A percentile compares a stretch with the other conserved stretches of the same genome.
phyloP scores from a whole-genome alignment of 53 echinoderm and acorn worm species.

The Actinopyga echinites region DNA sequence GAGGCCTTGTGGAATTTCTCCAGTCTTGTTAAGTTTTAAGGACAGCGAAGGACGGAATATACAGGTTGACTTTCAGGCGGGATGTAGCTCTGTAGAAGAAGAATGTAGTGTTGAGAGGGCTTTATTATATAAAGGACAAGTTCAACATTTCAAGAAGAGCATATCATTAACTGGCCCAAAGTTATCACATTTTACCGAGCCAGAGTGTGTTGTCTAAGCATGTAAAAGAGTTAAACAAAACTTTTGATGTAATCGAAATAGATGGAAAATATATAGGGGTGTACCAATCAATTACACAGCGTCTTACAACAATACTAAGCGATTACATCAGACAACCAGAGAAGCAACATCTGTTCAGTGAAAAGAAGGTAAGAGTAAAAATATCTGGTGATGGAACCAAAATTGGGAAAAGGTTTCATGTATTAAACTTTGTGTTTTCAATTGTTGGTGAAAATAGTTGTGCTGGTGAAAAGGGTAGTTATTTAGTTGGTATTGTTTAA shows the following conservation, averaged over 20 bases:
- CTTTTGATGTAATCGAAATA: not conserved
- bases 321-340: not conserved
- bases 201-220: not conserved
- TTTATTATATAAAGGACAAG: not conserved
- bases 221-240: not conserved
- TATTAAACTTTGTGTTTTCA: conserved; percentile 8
- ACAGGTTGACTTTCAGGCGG: not conserved
- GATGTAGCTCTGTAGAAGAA: not conserved
- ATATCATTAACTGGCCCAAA: conserved; percentile 2
- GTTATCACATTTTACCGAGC: not conserved
- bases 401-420: not conserved
- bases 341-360: not conserved
- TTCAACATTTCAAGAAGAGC: conserved; percentile 4
- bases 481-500: not conserved
- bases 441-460: not conserved
- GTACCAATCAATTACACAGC: not conserved
- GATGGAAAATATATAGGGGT: not conserved
- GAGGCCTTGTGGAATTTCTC: not conserved
- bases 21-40: not conserved
- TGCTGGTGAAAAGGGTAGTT: not conserved
- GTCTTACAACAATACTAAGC: not conserved
- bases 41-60: not conserved
- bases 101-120: not conserved
- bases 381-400: conserved; percentile 11
- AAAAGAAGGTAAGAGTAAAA: not conserved